phyloP scores from a whole-genome alignment of 2,888 invertebrate genomes.

The Hyposoter didymator region DNA sequence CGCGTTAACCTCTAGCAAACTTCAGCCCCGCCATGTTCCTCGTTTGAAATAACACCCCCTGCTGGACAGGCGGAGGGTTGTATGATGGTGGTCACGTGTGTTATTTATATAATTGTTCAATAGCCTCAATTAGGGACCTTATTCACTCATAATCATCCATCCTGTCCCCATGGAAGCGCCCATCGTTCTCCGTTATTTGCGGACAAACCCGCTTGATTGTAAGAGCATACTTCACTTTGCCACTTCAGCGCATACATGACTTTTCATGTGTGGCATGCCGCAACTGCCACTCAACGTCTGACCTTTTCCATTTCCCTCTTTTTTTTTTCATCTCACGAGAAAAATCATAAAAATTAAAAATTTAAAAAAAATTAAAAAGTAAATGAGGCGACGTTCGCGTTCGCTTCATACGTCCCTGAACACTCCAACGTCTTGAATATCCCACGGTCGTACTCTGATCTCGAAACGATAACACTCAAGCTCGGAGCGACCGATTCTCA shows the following conservation, averaged over 20 bases:
- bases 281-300: slow-evolving; percentile 1
- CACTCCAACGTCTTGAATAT: neutral
- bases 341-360: neutral
- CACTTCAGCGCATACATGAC: slow-evolving; percentile 41
- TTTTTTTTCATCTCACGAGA: neutral
- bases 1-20: slow-evolving; percentile 69
- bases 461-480: neutral
- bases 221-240: slow-evolving; percentile 72
- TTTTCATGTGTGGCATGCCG: slow-evolving; percentile 39
- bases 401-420: too few species aligned
- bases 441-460: neutral
- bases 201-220: slow-evolving; percentile 84
- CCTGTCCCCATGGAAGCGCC: slow-evolving; percentile 63
- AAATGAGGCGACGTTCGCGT: too few species aligned
- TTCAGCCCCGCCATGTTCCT: slow-evolving; percentile 63
- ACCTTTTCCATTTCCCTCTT: neutral
- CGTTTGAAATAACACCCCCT: slow-evolving; percentile 80
- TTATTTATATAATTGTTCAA: slow-evolving; percentile 84
- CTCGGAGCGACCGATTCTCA: neutral
- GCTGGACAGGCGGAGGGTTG: slow-evolving; percentile 24
- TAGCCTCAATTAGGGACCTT: slow-evolving; percentile 83
- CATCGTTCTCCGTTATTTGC: slow-evolving; percentile 79
- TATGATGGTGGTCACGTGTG: slow-evolving; percentile 71
- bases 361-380: too few species aligned
- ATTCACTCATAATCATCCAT: slow-evolving; percentile 83